Conservation (phyloP, 1,140 invertebrate genomes). For the Drosophila santomea region DNA sequence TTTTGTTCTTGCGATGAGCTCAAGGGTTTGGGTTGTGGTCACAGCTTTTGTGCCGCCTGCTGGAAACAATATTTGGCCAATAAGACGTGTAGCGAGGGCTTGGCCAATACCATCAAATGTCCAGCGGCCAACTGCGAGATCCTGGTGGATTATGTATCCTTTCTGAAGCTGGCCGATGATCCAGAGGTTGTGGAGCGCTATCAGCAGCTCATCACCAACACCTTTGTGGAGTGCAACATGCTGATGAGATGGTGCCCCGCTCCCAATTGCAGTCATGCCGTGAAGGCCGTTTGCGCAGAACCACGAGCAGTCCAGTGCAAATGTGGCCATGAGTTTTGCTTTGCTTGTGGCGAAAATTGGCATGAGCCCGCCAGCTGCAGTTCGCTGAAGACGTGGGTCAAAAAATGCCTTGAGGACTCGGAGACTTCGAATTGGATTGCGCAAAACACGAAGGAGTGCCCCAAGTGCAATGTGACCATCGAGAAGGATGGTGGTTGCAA, state of each 20-base stretch:
- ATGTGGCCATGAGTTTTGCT: slow-evolving; percentile 97
- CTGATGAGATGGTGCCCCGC: slow-evolving; percentile 98
- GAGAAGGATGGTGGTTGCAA: slow-evolving; percentile 99
- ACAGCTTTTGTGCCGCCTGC: slow-evolving; percentile 96
- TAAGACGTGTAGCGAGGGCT: slow-evolving; percentile 98
- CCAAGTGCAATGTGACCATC: slow-evolving; percentile 99
- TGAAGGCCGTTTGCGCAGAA: slow-evolving; percentile 97
- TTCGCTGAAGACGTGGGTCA: slow-evolving; percentile 97
- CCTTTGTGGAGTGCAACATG: slow-evolving; percentile 99
- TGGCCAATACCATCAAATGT: slow-evolving; percentile 97
- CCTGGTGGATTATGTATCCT: slow-evolving; percentile 97
- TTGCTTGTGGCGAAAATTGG: slow-evolving; percentile 98
- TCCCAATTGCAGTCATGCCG: slow-evolving; percentile 97
- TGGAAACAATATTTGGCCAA: slow-evolving; percentile 99
- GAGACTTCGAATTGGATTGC: slow-evolving; percentile 99
- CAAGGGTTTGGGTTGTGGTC: slow-evolving; percentile 97
- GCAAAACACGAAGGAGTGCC: slow-evolving; percentile 99
- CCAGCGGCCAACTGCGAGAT: slow-evolving; percentile 96
- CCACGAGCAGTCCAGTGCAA: slow-evolving; percentile 95
- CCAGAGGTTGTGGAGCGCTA: slow-evolving; percentile 97
- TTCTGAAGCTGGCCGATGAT: slow-evolving; percentile 96
- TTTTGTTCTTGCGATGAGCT: slow-evolving; percentile 90
- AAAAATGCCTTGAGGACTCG: slow-evolving; percentile 99
- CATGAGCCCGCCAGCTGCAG: slow-evolving; percentile 99
- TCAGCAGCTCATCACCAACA: slow-evolving; percentile 99